Evolutionary conservation across 1,140 invertebrate genomes (phyloP).

Genomic region (Arion vulgaris): DNA sequence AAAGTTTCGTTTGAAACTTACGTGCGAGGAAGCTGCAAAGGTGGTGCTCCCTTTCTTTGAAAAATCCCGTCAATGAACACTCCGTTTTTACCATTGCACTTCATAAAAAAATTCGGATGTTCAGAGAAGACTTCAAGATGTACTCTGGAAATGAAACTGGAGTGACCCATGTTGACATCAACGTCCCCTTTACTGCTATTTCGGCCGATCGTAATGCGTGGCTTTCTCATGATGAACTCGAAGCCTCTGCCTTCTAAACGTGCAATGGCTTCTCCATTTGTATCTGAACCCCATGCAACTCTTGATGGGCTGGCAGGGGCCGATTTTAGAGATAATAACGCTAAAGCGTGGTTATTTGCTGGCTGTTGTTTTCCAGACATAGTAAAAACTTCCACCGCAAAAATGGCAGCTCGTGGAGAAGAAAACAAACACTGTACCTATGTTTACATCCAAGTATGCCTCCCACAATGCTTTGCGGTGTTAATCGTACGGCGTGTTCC

Average conservation of each 20-base stretch:
- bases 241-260: slow-evolving; percentile 92
- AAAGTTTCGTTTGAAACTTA: too few species aligned
- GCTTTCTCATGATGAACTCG: slow-evolving; percentile 92
- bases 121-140: slow-evolving; percentile 96
- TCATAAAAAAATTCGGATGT: slow-evolving; percentile 91
- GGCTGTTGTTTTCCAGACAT: slow-evolving; percentile 66
- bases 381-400: slow-evolving; percentile 59
- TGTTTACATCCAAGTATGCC: slow-evolving; percentile 67
- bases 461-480: slow-evolving; percentile 60
- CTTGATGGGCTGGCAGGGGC: slow-evolving; percentile 85
- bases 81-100: slow-evolving; percentile 97
- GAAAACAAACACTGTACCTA: slow-evolving; percentile 67
- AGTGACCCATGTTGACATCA: slow-evolving; percentile 98
- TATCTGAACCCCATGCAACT: slow-evolving; percentile 80
- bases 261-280: slow-evolving; percentile 83
- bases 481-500: slow-evolving; percentile 6
- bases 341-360: slow-evolving; percentile 83
- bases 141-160: slow-evolving; percentile 94
- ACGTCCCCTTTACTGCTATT: slow-evolving; percentile 97
- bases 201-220: slow-evolving; percentile 90
- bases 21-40: slow-evolving; percentile 92
- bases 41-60: slow-evolving; percentile 91
- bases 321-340: slow-evolving; percentile 88
- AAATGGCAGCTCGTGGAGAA: slow-evolving; percentile 69
- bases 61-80: slow-evolving; percentile 98